phyloP scores from a whole-genome alignment of 2,113 vertebrate genomes.

The Tragelaphus strepsiceros region DNA sequence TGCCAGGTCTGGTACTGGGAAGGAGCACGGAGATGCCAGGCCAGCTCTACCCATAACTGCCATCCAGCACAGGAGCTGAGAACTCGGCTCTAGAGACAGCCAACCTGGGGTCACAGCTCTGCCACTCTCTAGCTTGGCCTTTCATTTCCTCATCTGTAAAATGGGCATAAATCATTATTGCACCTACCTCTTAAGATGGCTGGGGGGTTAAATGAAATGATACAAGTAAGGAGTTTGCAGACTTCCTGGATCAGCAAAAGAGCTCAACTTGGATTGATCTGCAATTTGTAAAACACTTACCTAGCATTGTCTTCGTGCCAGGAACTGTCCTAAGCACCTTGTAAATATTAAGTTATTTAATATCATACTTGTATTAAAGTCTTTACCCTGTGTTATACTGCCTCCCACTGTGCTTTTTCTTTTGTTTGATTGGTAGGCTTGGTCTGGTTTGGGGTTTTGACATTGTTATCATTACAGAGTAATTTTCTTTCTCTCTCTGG shows the following conservation, averaged over 20 bases:
- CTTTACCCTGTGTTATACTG: background rate
- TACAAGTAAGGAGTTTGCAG: background rate
- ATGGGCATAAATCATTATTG: background rate
- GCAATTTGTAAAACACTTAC: background rate
- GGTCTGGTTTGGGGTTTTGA: background rate
- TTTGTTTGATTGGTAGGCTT: background rate
- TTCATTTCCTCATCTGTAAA: conserved; percentile 28
- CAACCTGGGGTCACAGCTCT: background rate
- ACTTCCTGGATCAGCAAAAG: background rate
- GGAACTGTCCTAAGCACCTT: background rate
- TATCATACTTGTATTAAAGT: background rate
- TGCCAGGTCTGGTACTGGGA: background rate
- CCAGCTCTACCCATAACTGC: background rate
- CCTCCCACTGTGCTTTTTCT: background rate
- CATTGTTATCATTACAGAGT: background rate
- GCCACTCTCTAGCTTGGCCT: background rate
- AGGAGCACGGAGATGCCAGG: background rate
- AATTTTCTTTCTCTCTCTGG: background rate
- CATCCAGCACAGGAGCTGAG: background rate
- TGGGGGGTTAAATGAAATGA: background rate
- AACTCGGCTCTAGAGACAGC: background rate
- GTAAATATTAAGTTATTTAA: background rate
- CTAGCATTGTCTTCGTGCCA: background rate
- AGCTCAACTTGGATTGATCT: background rate
- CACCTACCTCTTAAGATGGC: background rate